These are phyloP conservation scores for Thripadectes ignobilis DNA, from an alignment of 2,797 vertebrate species.

Conservation along the genomic window DNA sequence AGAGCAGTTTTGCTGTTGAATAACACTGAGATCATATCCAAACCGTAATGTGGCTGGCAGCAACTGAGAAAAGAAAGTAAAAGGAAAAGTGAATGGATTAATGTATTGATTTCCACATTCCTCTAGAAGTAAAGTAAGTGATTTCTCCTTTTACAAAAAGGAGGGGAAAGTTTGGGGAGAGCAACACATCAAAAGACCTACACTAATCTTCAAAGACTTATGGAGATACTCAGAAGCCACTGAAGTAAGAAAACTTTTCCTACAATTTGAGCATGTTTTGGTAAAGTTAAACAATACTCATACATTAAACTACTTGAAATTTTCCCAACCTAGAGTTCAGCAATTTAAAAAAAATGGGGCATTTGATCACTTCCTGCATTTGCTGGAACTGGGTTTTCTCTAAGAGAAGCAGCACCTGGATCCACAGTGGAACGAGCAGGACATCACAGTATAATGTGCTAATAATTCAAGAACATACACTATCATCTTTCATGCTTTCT, in stretches of 20 bases:
- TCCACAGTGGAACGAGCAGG: neutral
- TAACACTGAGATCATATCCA: neutral
- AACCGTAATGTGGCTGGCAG: neutral
- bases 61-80: neutral
- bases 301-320: neutral
- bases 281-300: neutral
- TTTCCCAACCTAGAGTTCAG: neutral
- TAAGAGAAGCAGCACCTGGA: neutral
- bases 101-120: neutral
- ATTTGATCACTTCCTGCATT: neutral
- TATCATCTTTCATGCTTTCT: neutral
- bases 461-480: neutral
- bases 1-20: neutral
- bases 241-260: neutral
- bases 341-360: neutral
- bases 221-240: neutral
- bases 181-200: neutral
- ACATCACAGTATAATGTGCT: neutral
- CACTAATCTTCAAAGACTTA: neutral
- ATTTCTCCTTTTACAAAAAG: neutral
- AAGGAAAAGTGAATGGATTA: neutral
- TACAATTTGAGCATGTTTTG: neutral
- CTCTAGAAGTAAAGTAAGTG: neutral
- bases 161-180: neutral
- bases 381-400: neutral